Conservation (phyloP, 2,113 vertebrate species). For the Archocentrus centrarchus region DNA sequence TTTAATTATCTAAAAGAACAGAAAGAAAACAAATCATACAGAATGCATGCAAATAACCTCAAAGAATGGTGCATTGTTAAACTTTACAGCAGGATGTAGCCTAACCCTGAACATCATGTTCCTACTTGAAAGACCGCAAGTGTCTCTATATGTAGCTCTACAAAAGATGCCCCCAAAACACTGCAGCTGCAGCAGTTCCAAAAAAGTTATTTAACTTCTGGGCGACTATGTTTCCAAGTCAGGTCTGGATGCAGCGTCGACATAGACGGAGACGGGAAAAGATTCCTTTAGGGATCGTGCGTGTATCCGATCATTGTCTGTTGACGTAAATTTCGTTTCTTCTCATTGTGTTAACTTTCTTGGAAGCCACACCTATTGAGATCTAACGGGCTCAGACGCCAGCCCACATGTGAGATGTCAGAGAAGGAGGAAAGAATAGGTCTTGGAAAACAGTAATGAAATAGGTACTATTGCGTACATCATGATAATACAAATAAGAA, state of each 20-base stretch:
- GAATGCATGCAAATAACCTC: neutral
- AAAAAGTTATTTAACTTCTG: neutral
- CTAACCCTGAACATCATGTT: slow-evolving; percentile 4
- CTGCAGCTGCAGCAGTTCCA: neutral
- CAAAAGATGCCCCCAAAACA: neutral
- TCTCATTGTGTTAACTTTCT: slow-evolving; percentile 29
- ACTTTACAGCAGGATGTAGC: slow-evolving; percentile 11
- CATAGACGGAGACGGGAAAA: neutral
- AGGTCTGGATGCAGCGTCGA: neutral
- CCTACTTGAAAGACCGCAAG: neutral
- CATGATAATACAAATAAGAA: neutral
- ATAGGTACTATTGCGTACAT: neutral
- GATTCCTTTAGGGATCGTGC: slow-evolving; percentile 27
- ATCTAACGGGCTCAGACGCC: neutral
- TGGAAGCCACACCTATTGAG: slow-evolving; percentile 10
- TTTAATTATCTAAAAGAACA: neutral
- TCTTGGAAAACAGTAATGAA: neutral
- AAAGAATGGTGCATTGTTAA: neutral
- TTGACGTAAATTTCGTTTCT: slow-evolving; percentile 3
- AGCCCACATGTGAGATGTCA: neutral
- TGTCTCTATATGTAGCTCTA: neutral
- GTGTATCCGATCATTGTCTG: slow-evolving; percentile 43
- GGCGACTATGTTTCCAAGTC: slow-evolving; percentile 16
- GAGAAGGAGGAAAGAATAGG: neutral
- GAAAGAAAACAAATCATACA: neutral